Evolutionary conservation across 2,888 invertebrate species (phyloP), one percentile per base, ranked within the genome.

Genomic region (Agriopis leucophaearia): DNA sequence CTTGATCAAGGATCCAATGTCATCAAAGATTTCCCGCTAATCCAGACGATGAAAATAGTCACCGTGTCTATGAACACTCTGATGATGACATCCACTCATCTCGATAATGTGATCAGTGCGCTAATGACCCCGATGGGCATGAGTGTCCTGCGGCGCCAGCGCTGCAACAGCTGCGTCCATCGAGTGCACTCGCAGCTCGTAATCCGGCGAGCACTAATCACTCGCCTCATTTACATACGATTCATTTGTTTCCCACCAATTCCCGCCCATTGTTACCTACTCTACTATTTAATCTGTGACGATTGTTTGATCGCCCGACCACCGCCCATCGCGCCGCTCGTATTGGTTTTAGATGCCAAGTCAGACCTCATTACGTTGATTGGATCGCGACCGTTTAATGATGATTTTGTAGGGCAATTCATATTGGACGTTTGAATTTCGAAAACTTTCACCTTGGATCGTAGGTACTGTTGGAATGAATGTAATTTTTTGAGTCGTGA

Each of bases 191-290:
- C 35, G 6, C 50, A 50, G 50, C 16, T 27, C 12, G 51, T 72
- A 70, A 74, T 73, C 69, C 54, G 63, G 51, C 65, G 62, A 48
- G 62, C 70, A 71, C 73, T 74, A 74, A 74, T 74, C 73, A 74
- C 70, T 73, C 70, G 61, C 44, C 52, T 70, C 72, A 75, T 75
- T 75, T 74, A 62, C 73, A 73, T 71, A 66, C 66, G 66, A 71
- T 72, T 75, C 75, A 74, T 75, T 75, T 75, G 75, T 75, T 75
- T 73, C 69, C 62, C 50, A 40, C 42, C 62, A 55, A 55, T 55
- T 55, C 18, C 55, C 58, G 58, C 59, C 68, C 42, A 66, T 60
- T 60, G 60, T 54, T 40, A 38, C 38, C 38, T 38, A 54, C 52
- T 54, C 36, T 54, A 38, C 45, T 35, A 57, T 45, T 38, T 47